Percentiles rank a stretch among this genome's conserved stretches.
phyloP scores from a whole-genome alignment of 2,888 invertebrate species.

The Drosophila basisetae region DNA sequence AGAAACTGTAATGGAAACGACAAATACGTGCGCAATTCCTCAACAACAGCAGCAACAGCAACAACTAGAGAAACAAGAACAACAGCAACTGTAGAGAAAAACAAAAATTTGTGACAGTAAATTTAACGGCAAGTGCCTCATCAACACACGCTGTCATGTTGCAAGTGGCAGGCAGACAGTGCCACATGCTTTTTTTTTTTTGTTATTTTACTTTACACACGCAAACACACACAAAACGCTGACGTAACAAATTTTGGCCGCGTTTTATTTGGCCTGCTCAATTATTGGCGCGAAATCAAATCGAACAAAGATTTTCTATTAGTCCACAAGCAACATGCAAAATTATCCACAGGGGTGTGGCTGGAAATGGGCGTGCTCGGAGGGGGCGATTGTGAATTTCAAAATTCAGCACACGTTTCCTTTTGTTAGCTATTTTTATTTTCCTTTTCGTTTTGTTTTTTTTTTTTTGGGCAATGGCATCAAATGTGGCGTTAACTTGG shows the following conservation, averaged over 20 bases:
- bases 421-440: not conserved
- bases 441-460: constrained; percentile 43
- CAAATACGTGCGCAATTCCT: constrained; percentile 75
- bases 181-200: constrained; percentile 1
- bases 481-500: constrained; percentile 77
- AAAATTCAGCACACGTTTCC: constrained; percentile 71
- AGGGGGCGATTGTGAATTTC: constrained; percentile 23
- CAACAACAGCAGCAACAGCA: constrained; percentile 30
- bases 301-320: constrained; percentile 69
- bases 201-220: not conserved
- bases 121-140: constrained; percentile 70
- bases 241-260: constrained; percentile 42
- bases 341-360: constrained; percentile 28
- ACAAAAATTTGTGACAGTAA: constrained; percentile 67
- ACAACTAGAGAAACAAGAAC: not conserved
- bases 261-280: constrained; percentile 29
- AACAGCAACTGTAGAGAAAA: constrained; percentile 4
- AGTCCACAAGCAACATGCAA: constrained; percentile 66
- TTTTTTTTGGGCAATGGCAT: constrained; percentile 50
- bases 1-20: constrained; percentile 82
- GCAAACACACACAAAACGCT: constrained; percentile 4
- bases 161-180: constrained; percentile 11
- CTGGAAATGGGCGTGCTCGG: not conserved
- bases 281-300: constrained; percentile 53
- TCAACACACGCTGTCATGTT: constrained; percentile 50